Evolutionary conservation across 2,888 invertebrate species (phyloP), one percentile per base, ranked within the genome.

Genomic region (Rhopalosiphum nymphaeae): DNA sequence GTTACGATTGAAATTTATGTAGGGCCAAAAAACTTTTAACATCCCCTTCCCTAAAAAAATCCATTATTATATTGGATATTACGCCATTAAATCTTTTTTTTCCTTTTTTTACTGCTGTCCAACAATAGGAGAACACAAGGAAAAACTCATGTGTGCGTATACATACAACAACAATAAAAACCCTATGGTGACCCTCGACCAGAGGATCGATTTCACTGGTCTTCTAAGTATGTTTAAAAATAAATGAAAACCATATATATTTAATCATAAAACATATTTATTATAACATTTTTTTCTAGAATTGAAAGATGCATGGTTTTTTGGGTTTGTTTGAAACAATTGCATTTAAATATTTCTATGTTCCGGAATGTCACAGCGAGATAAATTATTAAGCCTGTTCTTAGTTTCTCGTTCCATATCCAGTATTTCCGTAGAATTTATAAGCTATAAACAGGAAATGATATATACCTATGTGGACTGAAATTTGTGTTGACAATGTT

Each of bases 51-150:
- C 13, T 44, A 4, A 3, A 49, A 67, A 57, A 67, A 89, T 57
- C n/a, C 84, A 89, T 84, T 89, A 89, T 93, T 93, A 89, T 89
- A 93, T 93, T 85, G 93, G 89, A 93, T 89, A 93, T 89, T 93
- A 93, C 57, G 57, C 93, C 57, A 49, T 93, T 93, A 89, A 89
- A 93, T 93, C 89, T 93, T 89, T 93, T 93, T 93, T 88, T 46
- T 29, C 29, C 5, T 49, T 91, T 92, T 92, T 91, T 89, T 89
- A 84, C 93, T 46, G 84, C 36, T 57, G 84, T 85, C 84, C 93
- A 53, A 89, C 93, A 93, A 92, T 89, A 93, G 87, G 49, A 92
- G 36, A 78, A 93, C 53, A 88, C 92, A 56, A 88, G 49, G 61
- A 88, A 88, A 92, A 92, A 92, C 87, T 67, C 67, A 42, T 88